phyloP scores from a whole-genome alignment of 2,113 vertebrate genomes.

The Nycticorax nycticorax region DNA sequence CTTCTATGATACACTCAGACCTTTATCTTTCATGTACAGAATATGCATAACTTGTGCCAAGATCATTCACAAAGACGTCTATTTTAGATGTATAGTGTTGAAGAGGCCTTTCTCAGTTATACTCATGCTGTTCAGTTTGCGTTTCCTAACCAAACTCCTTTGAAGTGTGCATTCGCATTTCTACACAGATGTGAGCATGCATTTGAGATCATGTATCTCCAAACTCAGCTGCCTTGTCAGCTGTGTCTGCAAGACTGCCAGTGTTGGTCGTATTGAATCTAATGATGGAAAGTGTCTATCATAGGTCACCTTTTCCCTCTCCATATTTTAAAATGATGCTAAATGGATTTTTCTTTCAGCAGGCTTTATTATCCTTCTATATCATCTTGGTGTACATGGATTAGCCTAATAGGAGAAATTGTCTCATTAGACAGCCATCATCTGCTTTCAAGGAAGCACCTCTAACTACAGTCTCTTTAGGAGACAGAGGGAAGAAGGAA shows the following conservation, averaged over 20 bases:
- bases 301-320: not conserved
- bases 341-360: not conserved
- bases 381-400: not conserved
- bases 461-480: not conserved
- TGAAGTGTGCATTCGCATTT: not conserved
- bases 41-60: not conserved
- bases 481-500: not conserved
- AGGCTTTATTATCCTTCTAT: not conserved
- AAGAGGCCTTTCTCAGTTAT: slow-evolving; percentile 9
- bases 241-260: not conserved
- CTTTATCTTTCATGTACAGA: not conserved
- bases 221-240: not conserved
- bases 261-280: not conserved
- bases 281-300: not conserved
- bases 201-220: rapidly evolving
- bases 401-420: not conserved
- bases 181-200: not conserved
- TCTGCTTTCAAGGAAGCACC: not conserved
- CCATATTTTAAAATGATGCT: not conserved
- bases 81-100: slow-evolving; percentile 40
- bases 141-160: not conserved
- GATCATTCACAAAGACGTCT: slow-evolving; percentile 4
- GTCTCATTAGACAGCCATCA: not conserved
- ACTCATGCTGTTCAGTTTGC: not conserved
- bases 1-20: not conserved